These are phyloP conservation scores for Baronia brevicornis DNA, from an alignment of 2,888 invertebrate species.

Conservation along the genomic window DNA sequence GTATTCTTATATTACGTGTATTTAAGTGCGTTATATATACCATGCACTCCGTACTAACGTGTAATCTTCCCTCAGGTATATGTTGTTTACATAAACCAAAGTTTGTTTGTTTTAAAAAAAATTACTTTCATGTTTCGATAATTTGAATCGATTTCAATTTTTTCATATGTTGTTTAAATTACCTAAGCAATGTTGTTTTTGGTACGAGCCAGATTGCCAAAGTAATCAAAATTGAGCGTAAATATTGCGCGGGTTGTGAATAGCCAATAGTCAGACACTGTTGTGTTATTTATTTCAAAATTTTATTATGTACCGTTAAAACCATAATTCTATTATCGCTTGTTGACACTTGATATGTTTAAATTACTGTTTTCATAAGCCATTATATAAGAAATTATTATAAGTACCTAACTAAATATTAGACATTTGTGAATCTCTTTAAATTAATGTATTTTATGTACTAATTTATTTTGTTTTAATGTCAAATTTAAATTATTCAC, in stretches of 20 bases:
- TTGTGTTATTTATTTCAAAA: conserved; percentile 61
- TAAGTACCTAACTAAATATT: no score
- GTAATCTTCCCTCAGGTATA: no score
- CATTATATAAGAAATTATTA: no score
- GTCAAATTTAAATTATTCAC: background rate
- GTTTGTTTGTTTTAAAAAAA: no score
- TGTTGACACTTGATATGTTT: conserved; percentile 25
- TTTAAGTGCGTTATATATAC: no score
- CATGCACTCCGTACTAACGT: no score
- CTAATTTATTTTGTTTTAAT: background rate
- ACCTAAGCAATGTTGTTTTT: conserved; percentile 21
- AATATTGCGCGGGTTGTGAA: conserved; percentile 51
- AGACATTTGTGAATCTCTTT: conserved; percentile 16
- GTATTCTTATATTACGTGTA: no score
- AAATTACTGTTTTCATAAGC: conserved; percentile 17
- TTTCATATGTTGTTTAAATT: conserved; percentile 8
- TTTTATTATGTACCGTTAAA: conserved; percentile 54
- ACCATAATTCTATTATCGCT: conserved; percentile 30
- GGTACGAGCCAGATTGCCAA: conserved; percentile 45
- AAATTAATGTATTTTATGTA: conserved; percentile 4
- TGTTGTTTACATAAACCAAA: no score
- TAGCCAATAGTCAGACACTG: conserved; percentile 41
- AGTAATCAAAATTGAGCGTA: conserved; percentile 51
- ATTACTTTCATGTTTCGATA: no score
- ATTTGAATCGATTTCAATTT: no score